These are phyloP conservation scores for Zaprionus bogoriensis DNA, from an alignment of 2,888 invertebrate species.

Conservation along the genomic window DNA sequence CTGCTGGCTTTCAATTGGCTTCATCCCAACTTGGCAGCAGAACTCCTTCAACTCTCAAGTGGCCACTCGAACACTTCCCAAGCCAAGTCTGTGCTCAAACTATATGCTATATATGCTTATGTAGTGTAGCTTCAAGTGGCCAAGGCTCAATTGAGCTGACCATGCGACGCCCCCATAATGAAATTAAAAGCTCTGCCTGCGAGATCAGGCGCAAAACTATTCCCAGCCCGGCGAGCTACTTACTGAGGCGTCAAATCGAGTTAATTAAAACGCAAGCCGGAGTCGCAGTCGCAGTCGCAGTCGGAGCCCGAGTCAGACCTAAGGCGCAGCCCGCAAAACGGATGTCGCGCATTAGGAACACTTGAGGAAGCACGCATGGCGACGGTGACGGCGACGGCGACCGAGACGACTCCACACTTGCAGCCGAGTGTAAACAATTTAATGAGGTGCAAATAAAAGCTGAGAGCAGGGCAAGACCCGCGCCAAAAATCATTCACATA, in stretches of 20 bases:
- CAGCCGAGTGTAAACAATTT: conserved; percentile 75
- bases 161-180: conserved; percentile 38
- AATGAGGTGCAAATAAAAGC: conserved; percentile 66
- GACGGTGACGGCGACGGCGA: conserved; percentile 23
- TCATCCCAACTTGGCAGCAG: too few relatives aligned
- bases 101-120: neutral
- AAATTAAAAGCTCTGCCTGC: conserved; percentile 42
- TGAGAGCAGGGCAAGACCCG: conserved; percentile 53
- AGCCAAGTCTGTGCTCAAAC: too few relatives aligned
- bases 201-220: conserved; percentile 37
- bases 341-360: conserved; percentile 80
- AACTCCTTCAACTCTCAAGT: neutral
- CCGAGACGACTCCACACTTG: conserved; percentile 70
- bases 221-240: conserved; percentile 49
- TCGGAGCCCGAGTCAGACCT: neutral
- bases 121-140: conserved; percentile 25
- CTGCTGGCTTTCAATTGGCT: too few relatives aligned
- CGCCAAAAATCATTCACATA: conserved; percentile 49
- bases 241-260: conserved; percentile 80
- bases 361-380: conserved; percentile 61
- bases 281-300: neutral
- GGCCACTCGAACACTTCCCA: neutral
- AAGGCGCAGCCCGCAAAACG: conserved; percentile 54
- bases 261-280: conserved; percentile 77
- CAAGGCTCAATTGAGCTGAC: conserved; percentile 36